Base-by-base conservation (phyloP, 2,888 invertebrate species). In the Geotrupes spiniger region DNA sequence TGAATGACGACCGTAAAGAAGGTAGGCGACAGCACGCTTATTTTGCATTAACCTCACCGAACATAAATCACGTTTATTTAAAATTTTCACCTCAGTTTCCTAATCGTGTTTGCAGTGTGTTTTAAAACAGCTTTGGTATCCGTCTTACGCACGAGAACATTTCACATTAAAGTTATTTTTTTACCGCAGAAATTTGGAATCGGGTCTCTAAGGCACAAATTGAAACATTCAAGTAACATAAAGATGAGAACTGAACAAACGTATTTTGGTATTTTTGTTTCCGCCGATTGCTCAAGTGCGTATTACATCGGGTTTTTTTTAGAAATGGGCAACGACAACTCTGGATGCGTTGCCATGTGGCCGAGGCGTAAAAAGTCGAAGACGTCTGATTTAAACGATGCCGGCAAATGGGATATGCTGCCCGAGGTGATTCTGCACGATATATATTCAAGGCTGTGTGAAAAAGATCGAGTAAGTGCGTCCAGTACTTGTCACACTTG, bases 341-440 rank as follows among this genome's bases (percentile, higher is more conserved):
- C 63, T 46, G 62, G 63, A 49, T 63, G 64, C 56, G 64, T 66
- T 45, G 64, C 64, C 42, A 66, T 65, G 52, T 72, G 69, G 61
- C 68, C 72, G 48, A 69, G 64, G 60, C 65, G 70, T 40, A 74
- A 74, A 58, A 71, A 71, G 61, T 69, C 70, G 36, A 72, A 70
- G 60, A 64, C 65, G 40, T 66, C 66, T 33, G 57, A 64, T 36
- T 52, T 57, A 46, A 54, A 57, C 36, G 36, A 56, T 37, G 50
- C 52, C 38, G 55, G 62, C 15, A 59, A 63, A 47, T 74, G 74
- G 74, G 65, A 67, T 14, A 62, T 66, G 57, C 64, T 74, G 54
- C 74, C 74, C 38, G 62, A 66, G 29, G 63, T 73, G 40, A 62
- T 73, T 15, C 54, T 74, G 48, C 66, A 71, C 49, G 66, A 74